Conservation (phyloP, 2,113 vertebrate species). For the Oophaga pumilio region DNA sequence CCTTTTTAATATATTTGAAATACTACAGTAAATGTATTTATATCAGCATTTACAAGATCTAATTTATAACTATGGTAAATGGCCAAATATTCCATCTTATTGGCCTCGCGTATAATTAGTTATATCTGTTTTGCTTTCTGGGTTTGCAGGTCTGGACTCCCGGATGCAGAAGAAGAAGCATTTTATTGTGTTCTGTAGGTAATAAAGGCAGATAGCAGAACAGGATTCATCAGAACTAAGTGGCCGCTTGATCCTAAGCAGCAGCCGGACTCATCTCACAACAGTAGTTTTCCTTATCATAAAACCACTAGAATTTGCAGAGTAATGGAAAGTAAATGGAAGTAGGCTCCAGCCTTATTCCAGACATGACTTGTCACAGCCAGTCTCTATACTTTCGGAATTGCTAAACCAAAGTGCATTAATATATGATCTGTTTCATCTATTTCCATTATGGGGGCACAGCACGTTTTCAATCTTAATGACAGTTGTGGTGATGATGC, state of each 20-base stretch:
- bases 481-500: constrained; percentile 3
- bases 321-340: constrained; percentile 11
- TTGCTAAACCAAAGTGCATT: background rate
- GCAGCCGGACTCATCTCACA: background rate
- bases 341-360: background rate
- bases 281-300: background rate
- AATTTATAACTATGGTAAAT: no score
- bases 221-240: background rate
- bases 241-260: background rate
- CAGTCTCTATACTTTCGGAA: constrained; percentile 11
- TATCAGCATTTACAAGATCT: no score
- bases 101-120: no score
- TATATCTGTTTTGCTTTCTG: background rate
- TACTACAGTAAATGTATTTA: no score
- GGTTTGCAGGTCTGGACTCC: background rate
- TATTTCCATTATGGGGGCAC: constrained; percentile 21
- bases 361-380: constrained; percentile 14
- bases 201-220: background rate
- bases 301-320: background rate
- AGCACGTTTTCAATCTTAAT: constrained; percentile 21
- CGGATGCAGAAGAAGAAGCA: background rate
- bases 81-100: no score
- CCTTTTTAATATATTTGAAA: no score
- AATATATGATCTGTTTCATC: constrained; percentile 12
- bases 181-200: background rate